phyloP scores from a whole-genome alignment of 2,797 vertebrate genomes.

The Notoglanidium macrostoma region DNA sequence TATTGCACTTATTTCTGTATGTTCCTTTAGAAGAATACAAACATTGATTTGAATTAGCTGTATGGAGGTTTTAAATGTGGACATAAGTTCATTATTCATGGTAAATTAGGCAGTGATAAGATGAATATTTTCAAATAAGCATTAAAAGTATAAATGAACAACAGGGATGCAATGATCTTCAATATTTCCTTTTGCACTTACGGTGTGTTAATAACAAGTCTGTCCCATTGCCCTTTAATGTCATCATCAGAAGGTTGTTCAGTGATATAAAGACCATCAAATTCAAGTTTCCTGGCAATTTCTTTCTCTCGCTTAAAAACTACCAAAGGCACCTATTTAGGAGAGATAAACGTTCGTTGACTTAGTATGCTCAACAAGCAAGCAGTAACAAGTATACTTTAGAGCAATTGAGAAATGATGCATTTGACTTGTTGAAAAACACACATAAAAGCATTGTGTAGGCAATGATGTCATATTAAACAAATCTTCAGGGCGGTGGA shows the following conservation, averaged over 20 bases:
- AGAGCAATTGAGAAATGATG: background rate
- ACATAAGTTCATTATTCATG: no score
- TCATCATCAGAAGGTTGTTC: conserved; percentile 98
- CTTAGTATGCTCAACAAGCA: background rate
- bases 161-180: background rate
- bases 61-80: background rate
- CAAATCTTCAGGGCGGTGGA: background rate
- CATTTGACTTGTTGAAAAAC: background rate
- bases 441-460: background rate
- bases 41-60: background rate
- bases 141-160: background rate
- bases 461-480: background rate
- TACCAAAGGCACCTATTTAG: conserved; percentile 89
- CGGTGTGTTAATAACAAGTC: conserved; percentile 97
- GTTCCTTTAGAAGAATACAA: background rate
- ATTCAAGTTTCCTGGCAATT: conserved; percentile 95
- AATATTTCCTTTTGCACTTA: conserved; percentile 70
- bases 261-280: conserved; percentile 97
- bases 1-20: background rate
- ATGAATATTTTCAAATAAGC: conserved; percentile 7
- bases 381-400: background rate
- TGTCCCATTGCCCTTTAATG: conserved; percentile 99
- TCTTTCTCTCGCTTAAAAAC: conserved; percentile 99
- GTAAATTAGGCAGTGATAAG: background rate
- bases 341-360: background rate